Evolutionary conservation across 2,888 invertebrate species (phyloP), one percentile per base, ranked within the genome.

Genomic region (Caenorhabditis afra): DNA sequence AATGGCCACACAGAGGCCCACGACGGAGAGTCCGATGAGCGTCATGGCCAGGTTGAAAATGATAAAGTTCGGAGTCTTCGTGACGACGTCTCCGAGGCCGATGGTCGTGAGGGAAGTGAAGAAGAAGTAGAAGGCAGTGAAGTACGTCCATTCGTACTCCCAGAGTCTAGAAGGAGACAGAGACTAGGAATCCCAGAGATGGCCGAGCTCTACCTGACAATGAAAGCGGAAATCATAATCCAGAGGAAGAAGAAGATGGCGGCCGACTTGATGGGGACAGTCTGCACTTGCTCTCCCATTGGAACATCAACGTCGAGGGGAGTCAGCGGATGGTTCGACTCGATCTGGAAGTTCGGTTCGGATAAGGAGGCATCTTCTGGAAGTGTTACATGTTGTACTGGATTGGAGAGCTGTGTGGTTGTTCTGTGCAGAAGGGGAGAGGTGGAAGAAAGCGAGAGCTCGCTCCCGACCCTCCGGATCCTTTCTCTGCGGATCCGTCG

Each of bases 141-240:
- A 86, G 61, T 86, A 86, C 0, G 85, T 81, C 86, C 86, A 86
- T 68, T 85, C 85, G 39, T 81, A 82, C 67, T 86, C 86, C 86
- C 86, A 86, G 14, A 86, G 41, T 37, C 82, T 64, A 61, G 57
- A 64, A 70, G 23, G 10, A 50, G n/a, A n/a, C n/a, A n/a, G n/a
- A n/a, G n/a, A 62, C 7, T 53, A 35, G 41, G 5, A 29, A 62
- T 11, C 12, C 2, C 23, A n/a, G 10, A 22, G 55, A 71, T n/a
- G n/a, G n/a, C n/a, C 29, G 29, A 29, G 29, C 29, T 29, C 29
- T 29, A 29, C 29, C 29, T 59, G 61, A 83, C 81, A 20, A 82
- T 68, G 64, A 82, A 81, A 12, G 82, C 86, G 18, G 82, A 81
- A 22, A 85, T 71, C 68, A 77, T 68, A 37, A 86, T 68, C 86